phyloP scores from a whole-genome alignment of 2,888 invertebrate species.

The Caradrina clavipalpis region DNA sequence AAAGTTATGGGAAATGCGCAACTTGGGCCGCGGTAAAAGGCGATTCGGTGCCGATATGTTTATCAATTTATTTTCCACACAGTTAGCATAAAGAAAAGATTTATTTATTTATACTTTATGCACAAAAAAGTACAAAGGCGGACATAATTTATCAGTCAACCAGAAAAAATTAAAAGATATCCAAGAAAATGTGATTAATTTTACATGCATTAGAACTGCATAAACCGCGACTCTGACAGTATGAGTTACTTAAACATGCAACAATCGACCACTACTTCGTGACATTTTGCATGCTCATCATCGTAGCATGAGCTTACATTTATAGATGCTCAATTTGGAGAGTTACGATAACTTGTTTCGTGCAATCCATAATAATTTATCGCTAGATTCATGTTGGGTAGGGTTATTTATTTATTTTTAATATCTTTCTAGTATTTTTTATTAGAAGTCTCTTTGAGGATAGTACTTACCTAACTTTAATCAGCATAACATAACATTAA shows the following conservation, averaged over 20 bases:
- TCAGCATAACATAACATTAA: too few relatives aligned
- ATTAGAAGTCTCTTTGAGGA: neutral
- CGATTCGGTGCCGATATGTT: too few relatives aligned
- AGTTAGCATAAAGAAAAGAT: too few relatives aligned
- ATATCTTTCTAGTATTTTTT: neutral
- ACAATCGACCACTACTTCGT: neutral
- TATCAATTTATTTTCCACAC: too few relatives aligned
- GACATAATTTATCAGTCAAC: too few relatives aligned
- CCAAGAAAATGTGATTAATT: neutral
- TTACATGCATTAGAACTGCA: neutral
- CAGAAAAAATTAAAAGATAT: too few relatives aligned
- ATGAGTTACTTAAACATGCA: neutral
- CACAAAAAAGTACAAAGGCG: too few relatives aligned
- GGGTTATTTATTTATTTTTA: neutral
- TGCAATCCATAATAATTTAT: neutral
- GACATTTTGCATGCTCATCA: neutral
- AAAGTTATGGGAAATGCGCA: conserved; percentile 23
- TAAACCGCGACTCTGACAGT: neutral
- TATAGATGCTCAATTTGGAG: conserved; percentile 1
- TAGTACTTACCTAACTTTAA: neutral
- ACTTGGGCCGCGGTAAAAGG: neutral
- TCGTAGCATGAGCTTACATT: neutral
- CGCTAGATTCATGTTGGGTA: neutral
- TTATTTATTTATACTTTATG: accelerated
- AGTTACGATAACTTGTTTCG: neutral